Evolutionary conservation across 2,888 invertebrate species (phyloP), one percentile per base, ranked within the genome.

Genomic region (Mesorhabditis belari): DNA sequence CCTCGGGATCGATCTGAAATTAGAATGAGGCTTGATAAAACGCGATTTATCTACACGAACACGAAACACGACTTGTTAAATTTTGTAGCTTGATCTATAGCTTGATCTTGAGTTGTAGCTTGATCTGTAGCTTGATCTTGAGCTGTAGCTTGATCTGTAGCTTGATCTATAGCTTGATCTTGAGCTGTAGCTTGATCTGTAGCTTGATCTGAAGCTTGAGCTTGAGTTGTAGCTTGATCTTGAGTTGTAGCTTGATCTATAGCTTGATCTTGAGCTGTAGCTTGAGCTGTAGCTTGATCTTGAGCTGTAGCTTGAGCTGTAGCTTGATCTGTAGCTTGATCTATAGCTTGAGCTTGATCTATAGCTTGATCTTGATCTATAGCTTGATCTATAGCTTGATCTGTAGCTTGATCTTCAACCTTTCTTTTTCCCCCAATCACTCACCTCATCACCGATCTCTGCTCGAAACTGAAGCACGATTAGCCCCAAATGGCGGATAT

Each of bases 391-490:
- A 17, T 17, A n/a, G 44, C 44, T 35, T 17, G n/a, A 6, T 6
- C 17, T 17, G 35, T 35, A 35, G 44, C n/a, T n/a, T n/a, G n/a
- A n/a, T n/a, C n/a, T n/a, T n/a, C n/a, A n/a, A n/a, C n/a, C n/a
- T n/a, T n/a, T n/a, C n/a, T n/a, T n/a, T n/a, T n/a, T n/a, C n/a
- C n/a, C n/a, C n/a, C n/a, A n/a, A n/a, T n/a, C n/a, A n/a, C n/a
- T n/a, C n/a, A 69, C 67, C 24, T 69, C 66, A 6, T 63, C 60
- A 1, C 65, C 65, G 57, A 76, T 74, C 57, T 78, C 78, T 3
- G 77, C 74, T 35, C 78, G 64, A 51, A 78, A 75, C 50, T 78
- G 77, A 19, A 78, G 61, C 5, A 76, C 76, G 26, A 78, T 64
- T 49, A 78, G 54, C 4, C 69, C 66, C 23, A 78, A 66, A 58